Conservation (phyloP, 2,797 vertebrate species). For the Distichodus sexfasciatus region DNA sequence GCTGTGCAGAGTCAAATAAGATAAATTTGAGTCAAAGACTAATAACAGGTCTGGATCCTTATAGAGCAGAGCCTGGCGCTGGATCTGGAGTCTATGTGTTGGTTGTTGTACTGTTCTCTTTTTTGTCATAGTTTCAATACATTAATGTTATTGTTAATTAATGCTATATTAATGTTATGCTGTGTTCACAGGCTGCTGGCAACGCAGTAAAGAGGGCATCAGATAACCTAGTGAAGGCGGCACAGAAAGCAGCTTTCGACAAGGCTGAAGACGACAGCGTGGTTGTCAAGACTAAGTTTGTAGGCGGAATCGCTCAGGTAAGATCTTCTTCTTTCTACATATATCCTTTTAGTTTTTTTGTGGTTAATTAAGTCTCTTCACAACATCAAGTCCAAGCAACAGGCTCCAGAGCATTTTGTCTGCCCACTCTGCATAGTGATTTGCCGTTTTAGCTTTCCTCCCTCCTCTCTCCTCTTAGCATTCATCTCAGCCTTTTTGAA, state of each 20-base stretch:
- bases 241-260: conserved; percentile 95
- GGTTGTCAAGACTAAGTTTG: conserved; percentile 97
- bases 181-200: conserved; percentile 84
- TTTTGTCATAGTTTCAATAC: too few relatives aligned
- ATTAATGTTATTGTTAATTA: too few relatives aligned
- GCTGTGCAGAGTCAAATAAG: too few relatives aligned
- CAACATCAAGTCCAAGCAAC: neutral
- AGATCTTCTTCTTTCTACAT: too few relatives aligned
- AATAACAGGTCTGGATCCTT: too few relatives aligned
- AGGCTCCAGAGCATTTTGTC: neutral
- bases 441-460: neutral
- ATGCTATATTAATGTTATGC: too few relatives aligned
- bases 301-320: conserved; percentile 98
- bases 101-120: too few relatives aligned
- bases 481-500: neutral
- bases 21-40: too few relatives aligned
- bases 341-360: too few relatives aligned
- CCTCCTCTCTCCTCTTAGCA: too few relatives aligned
- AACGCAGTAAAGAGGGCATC: conserved; percentile 97
- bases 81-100: too few relatives aligned
- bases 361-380: conserved; percentile 33
- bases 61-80: too few relatives aligned
- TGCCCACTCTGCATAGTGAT: neutral
- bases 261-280: conserved; percentile 92
- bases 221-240: conserved; percentile 95